A percentile compares a stretch with the other conserved stretches of the same genome.
These are phyloP conservation scores for Drosophila pegasa DNA, from an alignment of 2,888 invertebrate species.

Conservation along the genomic window DNA sequence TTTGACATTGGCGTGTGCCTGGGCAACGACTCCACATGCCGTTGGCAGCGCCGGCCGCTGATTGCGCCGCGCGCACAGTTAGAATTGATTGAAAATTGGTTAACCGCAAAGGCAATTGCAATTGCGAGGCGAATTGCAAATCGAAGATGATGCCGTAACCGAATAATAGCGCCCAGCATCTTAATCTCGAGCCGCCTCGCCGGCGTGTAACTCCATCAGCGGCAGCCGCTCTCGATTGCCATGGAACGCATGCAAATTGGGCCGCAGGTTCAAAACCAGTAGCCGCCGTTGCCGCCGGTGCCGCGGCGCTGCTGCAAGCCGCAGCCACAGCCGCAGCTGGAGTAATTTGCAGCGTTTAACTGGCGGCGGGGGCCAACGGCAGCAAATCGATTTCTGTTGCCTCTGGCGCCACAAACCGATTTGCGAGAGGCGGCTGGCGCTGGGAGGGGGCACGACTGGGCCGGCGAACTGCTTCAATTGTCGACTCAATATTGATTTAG, in stretches of 20 bases:
- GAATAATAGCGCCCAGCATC: slow-evolving; percentile 26
- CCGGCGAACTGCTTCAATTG: background rate
- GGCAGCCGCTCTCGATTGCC: slow-evolving; percentile 4
- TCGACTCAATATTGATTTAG: slow-evolving; percentile 56
- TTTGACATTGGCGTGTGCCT: slow-evolving; percentile 77
- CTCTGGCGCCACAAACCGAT: slow-evolving; percentile 74
- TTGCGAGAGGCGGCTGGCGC: slow-evolving; percentile 44
- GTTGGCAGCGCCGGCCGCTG: slow-evolving; percentile 24
- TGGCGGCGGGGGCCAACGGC: slow-evolving; percentile 72
- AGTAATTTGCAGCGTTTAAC: slow-evolving; percentile 76
- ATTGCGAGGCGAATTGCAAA: slow-evolving; percentile 75
- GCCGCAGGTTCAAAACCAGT: slow-evolving; percentile 70
- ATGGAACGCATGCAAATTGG: slow-evolving; percentile 71
- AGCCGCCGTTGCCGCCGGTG: slow-evolving; percentile 53
- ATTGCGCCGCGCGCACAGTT: slow-evolving; percentile 71
- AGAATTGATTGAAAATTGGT: slow-evolving; percentile 74
- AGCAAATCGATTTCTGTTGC: slow-evolving; percentile 75
- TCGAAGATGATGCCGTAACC: slow-evolving; percentile 54
- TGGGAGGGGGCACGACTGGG: background rate
- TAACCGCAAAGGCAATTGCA: slow-evolving; percentile 67
- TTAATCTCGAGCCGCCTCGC: slow-evolving; percentile 1
- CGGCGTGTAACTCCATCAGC: background rate
- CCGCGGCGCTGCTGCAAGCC: background rate
- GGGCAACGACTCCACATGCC: slow-evolving; percentile 29
- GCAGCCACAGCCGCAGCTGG: slow-evolving; percentile 28